These are phyloP conservation scores for Pocillopora verrucosa DNA, from an alignment of 64 coral and sea anemone genomes.

Conservation along the genomic window DNA sequence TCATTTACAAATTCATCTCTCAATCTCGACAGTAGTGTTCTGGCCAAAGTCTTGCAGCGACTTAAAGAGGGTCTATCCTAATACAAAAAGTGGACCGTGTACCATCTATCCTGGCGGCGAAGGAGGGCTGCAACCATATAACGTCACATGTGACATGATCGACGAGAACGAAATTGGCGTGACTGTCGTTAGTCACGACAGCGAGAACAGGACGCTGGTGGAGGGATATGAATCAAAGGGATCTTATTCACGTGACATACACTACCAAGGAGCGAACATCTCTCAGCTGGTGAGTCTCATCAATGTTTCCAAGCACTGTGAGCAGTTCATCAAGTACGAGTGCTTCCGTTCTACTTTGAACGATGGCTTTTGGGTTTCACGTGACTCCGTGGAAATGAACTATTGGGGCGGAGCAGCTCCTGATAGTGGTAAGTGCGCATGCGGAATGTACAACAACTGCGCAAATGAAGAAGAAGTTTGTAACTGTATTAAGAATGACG, in stretches of 20 bases:
- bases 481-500: too few species aligned
- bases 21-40: too few species aligned
- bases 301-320: neutral
- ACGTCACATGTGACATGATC: conserved; percentile 26
- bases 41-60: neutral
- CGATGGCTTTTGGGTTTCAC: neutral
- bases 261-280: neutral
- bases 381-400: neutral
- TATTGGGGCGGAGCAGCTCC: neutral
- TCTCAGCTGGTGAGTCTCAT: neutral
- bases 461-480: too few species aligned
- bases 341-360: neutral
- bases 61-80: neutral
- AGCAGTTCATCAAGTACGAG: conserved; percentile 44
- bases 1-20: too few species aligned
- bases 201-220: conserved; percentile 25
- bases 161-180: too few species aligned
- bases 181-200: conserved; percentile 1
- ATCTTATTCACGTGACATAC: neutral
- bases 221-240: neutral
- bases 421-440: too few species aligned
- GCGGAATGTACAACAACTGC: too few species aligned
- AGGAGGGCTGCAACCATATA: neutral
- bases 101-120: conserved; percentile 21
- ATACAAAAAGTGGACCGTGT: neutral